These are phyloP conservation scores for Chironomus riparius DNA, from an alignment of 2,888 invertebrate species.

Conservation along the genomic window DNA sequence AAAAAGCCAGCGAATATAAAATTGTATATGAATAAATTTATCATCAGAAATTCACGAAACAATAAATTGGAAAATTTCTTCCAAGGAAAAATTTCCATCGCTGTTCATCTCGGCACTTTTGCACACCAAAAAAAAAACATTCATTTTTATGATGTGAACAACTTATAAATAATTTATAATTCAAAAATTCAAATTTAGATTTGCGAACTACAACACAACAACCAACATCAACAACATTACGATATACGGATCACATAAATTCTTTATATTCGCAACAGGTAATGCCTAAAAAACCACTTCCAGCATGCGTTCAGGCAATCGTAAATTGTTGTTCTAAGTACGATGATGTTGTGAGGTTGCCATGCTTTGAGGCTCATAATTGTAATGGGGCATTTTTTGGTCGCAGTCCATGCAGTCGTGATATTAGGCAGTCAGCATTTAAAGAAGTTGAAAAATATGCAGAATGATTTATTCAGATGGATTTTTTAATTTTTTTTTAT, in stretches of 20 bases:
- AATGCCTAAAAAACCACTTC: conserved; percentile 35
- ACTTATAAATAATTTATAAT: no score
- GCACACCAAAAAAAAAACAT: background rate
- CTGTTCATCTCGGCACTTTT: no score
- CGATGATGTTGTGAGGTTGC: conserved; percentile 44
- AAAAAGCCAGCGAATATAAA: no score
- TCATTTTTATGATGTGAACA: background rate
- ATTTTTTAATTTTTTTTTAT: background rate
- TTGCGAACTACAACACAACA: background rate
- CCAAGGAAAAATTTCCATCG: no score
- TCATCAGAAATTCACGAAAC: no score
- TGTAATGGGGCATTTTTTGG: conserved; percentile 69
- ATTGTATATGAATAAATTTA: no score
- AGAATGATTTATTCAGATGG: background rate
- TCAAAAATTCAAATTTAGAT: background rate
- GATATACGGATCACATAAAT: conserved; percentile 29
- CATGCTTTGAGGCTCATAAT: conserved; percentile 61
- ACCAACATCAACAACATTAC: background rate
- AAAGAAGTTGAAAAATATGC: conserved; percentile 38
- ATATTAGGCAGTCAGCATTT: conserved; percentile 51
- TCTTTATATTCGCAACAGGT: conserved; percentile 28
- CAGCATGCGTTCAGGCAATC: conserved; percentile 66
- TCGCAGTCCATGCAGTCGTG: conserved; percentile 57
- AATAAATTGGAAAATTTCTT: no score
- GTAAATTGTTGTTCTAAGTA: conserved; percentile 57